These are phyloP conservation scores for Chlorodrepanis virens DNA, from an alignment of 2,113 vertebrate species.

Conservation along the genomic window DNA sequence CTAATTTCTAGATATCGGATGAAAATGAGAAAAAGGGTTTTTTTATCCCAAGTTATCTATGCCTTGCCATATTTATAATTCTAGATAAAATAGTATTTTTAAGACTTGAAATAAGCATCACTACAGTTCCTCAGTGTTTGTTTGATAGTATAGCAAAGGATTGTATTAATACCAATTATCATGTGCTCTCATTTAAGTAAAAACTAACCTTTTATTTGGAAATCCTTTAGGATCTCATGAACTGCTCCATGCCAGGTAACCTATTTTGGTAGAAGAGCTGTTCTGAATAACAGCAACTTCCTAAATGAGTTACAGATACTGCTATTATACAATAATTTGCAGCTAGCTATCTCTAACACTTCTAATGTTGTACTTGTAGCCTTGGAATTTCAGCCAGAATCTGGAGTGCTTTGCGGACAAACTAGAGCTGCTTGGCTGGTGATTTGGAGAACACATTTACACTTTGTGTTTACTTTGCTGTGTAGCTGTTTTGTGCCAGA, in stretches of 20 bases:
- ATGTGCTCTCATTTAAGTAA: neutral
- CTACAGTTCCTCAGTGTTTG: neutral
- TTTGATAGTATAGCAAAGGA: neutral
- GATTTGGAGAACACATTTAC: neutral
- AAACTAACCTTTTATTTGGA: constrained; percentile 44
- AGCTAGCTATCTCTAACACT: neutral
- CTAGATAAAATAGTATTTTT: neutral
- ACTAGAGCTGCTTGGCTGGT: neutral
- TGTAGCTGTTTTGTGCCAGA: neutral
- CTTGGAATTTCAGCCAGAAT: neutral
- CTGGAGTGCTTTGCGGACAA: neutral
- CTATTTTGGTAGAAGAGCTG: neutral
- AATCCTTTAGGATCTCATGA: constrained; percentile 55
- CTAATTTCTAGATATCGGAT: neutral
- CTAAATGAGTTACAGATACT: neutral
- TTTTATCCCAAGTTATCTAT: neutral
- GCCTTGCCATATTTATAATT: neutral
- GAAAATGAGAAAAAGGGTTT: neutral
- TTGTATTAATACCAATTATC: neutral
- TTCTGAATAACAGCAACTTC: constrained; percentile 6
- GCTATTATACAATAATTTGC: neutral
- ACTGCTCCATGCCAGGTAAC: neutral
- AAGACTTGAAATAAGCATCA: neutral
- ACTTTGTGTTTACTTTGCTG: neutral
- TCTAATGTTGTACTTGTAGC: neutral